Evolutionary conservation across 2,797 vertebrate species (phyloP).

Genomic region (Myotis myotis): DNA sequence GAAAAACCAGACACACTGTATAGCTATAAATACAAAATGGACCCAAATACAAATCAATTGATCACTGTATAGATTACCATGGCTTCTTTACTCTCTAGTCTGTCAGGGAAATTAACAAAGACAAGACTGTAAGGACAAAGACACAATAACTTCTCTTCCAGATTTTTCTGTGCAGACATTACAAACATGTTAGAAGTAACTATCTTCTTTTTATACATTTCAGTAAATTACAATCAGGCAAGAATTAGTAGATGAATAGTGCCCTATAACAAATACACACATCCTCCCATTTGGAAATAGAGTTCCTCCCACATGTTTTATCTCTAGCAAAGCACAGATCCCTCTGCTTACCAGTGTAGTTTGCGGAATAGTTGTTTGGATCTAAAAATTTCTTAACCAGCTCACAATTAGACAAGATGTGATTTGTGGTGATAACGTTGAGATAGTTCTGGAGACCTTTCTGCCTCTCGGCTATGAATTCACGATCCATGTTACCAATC

Average conservation of each 20-base stretch:
- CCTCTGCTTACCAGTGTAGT: slow-evolving; percentile 93
- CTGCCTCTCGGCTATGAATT: slow-evolving; percentile 97
- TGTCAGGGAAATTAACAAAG: slow-evolving; percentile 11
- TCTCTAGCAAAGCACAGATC: background rate
- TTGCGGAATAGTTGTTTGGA: slow-evolving; percentile 95
- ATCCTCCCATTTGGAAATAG: background rate
- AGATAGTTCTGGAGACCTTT: slow-evolving; percentile 96
- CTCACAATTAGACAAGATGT: slow-evolving; percentile 92
- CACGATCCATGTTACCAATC: slow-evolving; percentile 97
- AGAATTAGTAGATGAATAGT: background rate
- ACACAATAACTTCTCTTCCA: background rate
- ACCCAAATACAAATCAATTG: slow-evolving; percentile 22
- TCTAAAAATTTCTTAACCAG: slow-evolving; percentile 97
- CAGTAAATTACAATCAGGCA: background rate
- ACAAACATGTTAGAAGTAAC: slow-evolving; percentile 10
- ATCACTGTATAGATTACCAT: background rate
- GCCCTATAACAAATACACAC: background rate
- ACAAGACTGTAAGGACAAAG: background rate
- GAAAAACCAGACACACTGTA: background rate
- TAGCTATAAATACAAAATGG: background rate
- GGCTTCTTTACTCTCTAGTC: background rate
- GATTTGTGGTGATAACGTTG: slow-evolving; percentile 94
- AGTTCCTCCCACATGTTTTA: background rate
- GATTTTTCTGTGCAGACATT: background rate
- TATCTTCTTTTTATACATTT: background rate